phyloP scores from a whole-genome alignment of 2,888 invertebrate species.

The Netelia inedita region DNA sequence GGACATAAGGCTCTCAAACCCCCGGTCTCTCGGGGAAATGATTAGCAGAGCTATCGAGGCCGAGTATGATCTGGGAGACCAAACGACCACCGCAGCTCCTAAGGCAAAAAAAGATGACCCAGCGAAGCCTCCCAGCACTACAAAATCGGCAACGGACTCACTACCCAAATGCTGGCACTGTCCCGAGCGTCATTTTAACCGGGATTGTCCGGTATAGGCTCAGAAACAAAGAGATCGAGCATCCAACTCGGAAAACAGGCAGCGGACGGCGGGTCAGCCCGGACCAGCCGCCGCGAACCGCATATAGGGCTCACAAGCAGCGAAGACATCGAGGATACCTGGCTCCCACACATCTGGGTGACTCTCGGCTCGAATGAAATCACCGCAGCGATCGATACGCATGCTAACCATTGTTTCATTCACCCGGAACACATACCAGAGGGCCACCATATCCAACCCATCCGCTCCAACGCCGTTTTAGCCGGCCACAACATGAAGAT shows the following conservation, averaged over 20 bases:
- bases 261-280: neutral
- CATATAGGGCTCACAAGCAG: constrained; percentile 8
- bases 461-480: neutral
- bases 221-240: neutral
- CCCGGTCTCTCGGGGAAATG: neutral
- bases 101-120: neutral
- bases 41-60: constrained; percentile 6
- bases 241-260: constrained; percentile 33
- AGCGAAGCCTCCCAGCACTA: too few relatives aligned
- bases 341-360: constrained; percentile 27
- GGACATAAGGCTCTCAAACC: neutral
- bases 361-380: constrained; percentile 1
- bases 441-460: neutral
- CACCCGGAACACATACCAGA: neutral
- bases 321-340: neutral
- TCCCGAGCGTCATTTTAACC: neutral
- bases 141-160: neutral
- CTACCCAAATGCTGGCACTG: constrained; percentile 17
- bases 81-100: neutral
- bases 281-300: constrained; percentile 2
- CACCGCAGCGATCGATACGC: constrained; percentile 10
- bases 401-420: neutral
- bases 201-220: constrained; percentile 7
- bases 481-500: neutral
- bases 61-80: constrained; percentile 9